Evolutionary conservation across 2,113 vertebrate genomes (phyloP).

Genomic region (Bathybates hornii): DNA sequence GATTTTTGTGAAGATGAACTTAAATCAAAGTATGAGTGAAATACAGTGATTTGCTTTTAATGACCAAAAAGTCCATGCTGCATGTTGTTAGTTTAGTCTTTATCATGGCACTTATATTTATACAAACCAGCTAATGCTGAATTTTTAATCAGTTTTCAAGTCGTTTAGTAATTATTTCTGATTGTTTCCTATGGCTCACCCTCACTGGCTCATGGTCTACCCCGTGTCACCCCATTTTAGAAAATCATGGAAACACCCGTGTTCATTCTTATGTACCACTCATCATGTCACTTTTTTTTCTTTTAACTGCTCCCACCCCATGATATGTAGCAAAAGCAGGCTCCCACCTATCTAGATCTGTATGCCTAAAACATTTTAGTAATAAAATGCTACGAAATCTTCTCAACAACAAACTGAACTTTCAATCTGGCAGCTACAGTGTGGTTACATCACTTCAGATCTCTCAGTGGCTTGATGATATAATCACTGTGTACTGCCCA

Average conservation of each 20-base stretch:
- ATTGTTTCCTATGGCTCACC: not conserved
- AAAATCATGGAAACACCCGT: not conserved
- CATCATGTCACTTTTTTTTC: not conserved
- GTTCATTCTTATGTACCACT: not conserved
- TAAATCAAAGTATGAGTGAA: not conserved
- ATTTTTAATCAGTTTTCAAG: not conserved
- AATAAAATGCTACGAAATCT: not conserved
- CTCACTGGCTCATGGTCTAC: not conserved
- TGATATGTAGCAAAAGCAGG: not conserved
- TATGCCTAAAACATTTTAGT: not conserved
- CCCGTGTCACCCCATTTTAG: not conserved
- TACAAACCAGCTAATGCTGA: not conserved
- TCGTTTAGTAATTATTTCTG: not conserved
- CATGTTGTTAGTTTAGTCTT: not conserved
- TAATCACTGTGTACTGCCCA: not conserved
- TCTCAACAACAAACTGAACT: not conserved
- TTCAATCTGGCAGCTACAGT: not conserved
- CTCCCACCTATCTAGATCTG: not conserved
- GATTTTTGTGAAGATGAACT: not conserved
- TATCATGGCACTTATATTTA: fast-evolving
- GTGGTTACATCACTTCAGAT: not conserved
- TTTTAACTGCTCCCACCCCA: not conserved
- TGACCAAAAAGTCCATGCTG: not conserved
- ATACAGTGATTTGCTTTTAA: not conserved
- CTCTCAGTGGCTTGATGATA: not conserved